phyloP scores from a whole-genome alignment of 2,888 invertebrate species.

The Diplazon laetatorius region DNA sequence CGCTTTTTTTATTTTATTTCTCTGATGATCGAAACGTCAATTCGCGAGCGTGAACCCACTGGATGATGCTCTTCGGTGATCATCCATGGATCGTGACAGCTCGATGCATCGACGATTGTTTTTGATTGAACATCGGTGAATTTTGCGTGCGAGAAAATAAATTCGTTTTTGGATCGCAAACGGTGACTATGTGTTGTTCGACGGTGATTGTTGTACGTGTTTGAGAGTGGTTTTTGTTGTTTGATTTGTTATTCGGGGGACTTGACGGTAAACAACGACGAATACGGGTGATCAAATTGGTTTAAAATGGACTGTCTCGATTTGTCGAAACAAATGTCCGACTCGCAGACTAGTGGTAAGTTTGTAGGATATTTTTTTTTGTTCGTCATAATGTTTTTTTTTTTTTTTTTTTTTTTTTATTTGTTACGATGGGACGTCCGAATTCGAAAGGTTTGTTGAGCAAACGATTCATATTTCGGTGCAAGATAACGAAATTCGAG shows the following conservation, averaged over 20 bases:
- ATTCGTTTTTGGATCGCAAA: not conserved
- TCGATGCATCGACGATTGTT: not conserved
- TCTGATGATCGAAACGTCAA: constrained; percentile 9
- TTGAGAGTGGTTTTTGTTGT: constrained; percentile 41
- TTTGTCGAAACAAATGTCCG: constrained; percentile 72
- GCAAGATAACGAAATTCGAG: constrained; percentile 39
- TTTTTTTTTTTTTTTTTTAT: not conserved
- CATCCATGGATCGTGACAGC: constrained; percentile 24
- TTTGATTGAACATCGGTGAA: not conserved
- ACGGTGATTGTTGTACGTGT: constrained; percentile 51
- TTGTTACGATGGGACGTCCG: not conserved
- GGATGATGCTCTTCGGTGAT: not conserved
- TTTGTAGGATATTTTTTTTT: constrained; percentile 31
- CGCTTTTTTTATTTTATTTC: not conserved
- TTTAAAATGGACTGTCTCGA: constrained; percentile 72
- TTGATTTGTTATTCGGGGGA: constrained; percentile 21
- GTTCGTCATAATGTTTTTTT: not conserved
- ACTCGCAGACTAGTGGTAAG: constrained; percentile 78
- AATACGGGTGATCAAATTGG: constrained; percentile 23
- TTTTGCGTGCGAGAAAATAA: not conserved
- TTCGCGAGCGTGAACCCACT: not conserved
- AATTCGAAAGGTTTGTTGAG: not conserved
- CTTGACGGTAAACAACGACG: constrained; percentile 34
- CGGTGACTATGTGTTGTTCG: constrained; percentile 54
- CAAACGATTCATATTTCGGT: constrained; percentile 26